Base-by-base conservation (phyloP, 1,140 invertebrate genomes). In the Maniola jurtina region DNA sequence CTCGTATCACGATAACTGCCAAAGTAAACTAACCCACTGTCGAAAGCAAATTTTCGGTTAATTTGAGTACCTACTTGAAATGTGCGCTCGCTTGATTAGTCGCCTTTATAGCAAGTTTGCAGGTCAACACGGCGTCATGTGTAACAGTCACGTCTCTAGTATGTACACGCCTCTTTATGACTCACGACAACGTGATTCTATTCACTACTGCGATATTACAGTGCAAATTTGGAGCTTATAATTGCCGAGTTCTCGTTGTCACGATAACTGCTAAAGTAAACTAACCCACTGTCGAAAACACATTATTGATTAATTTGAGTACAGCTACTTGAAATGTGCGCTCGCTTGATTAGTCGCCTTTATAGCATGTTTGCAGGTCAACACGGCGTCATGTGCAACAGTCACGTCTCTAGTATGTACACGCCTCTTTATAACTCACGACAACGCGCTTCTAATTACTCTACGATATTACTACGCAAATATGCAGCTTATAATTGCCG, bases 281-380 rank as follows among this genome's bases (percentile, higher is more conserved):
- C n/a, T n/a, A n/a, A n/a, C n/a, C n/a, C n/a, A n/a, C n/a, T n/a
- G n/a, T n/a, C n/a, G n/a, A n/a, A n/a, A n/a, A n/a, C n/a, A 40
- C n/a, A n/a, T n/a, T 78, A 77, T 68, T 69, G 68, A 69, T 74
- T 76, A 74, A 81, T 75, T 77, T 68, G 71, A 73, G 65, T 68
- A 72, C n/a, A n/a, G n/a, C n/a, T n/a, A n/a, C 71, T 75, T 67
- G 55, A 65, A 68, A 70, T 72, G 72, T 67, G 70, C 67, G 69
- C 67, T 70, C 71, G 72, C 73, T 83, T 87, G 84, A 87, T 87
- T 87, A 85, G 75, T 69, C 64, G 73, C 79, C 72, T 80, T 84
- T 84, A 83, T 79, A 77, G 79, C 68, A 69, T 82, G 79, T 83
- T 84, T 81, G 73, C 70, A 38, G 69, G 73, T 67, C 73, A 71